phyloP scores from a whole-genome alignment of 2,113 vertebrate species.

The Stigmatopora argus region DNA sequence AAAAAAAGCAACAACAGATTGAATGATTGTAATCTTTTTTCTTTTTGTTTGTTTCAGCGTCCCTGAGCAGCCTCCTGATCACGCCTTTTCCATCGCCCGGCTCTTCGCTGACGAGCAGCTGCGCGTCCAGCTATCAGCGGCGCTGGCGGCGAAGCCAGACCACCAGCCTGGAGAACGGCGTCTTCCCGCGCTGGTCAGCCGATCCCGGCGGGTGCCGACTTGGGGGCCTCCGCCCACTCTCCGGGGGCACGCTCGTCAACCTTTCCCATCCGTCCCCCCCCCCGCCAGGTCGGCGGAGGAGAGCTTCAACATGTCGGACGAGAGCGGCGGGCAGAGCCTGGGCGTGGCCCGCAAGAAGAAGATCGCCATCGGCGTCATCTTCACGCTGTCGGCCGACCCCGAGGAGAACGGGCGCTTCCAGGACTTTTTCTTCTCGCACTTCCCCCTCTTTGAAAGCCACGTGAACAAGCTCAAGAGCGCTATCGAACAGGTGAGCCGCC shows the following conservation, averaged over 20 bases:
- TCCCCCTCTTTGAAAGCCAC: constrained; percentile 98
- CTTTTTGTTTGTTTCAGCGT: constrained; percentile 73
- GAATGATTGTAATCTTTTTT: too few relatives aligned
- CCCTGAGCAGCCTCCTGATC: constrained; percentile 93
- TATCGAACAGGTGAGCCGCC: constrained; percentile 85
- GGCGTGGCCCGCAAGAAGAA: constrained; percentile 92
- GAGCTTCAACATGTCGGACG: constrained; percentile 97
- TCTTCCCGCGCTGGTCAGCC: constrained; percentile 97
- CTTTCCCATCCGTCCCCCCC: too few relatives aligned
- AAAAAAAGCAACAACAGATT: too few relatives aligned
- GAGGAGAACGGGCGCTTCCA: constrained; percentile 94
- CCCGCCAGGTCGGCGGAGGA: constrained; percentile 88
- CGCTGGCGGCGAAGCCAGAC: constrained; percentile 97
- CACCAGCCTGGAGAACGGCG: constrained; percentile 95
- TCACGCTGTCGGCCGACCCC: constrained; percentile 83
- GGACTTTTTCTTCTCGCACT: constrained; percentile 99
- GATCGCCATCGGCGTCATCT: constrained; percentile 96
- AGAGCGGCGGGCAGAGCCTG: constrained; percentile 81
- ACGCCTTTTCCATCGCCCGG: constrained; percentile 94
- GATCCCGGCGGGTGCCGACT: too few relatives aligned
- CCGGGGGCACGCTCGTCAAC: too few relatives aligned
- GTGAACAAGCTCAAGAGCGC: constrained; percentile 98
- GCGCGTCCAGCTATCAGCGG: constrained; percentile 95
- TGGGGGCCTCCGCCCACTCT: too few relatives aligned
- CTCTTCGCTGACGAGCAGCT: constrained; percentile 93